Evolutionary conservation across 2,113 vertebrate species (phyloP), one percentile per base, ranked within the genome.

Genomic region (Pampusana beccarii): DNA sequence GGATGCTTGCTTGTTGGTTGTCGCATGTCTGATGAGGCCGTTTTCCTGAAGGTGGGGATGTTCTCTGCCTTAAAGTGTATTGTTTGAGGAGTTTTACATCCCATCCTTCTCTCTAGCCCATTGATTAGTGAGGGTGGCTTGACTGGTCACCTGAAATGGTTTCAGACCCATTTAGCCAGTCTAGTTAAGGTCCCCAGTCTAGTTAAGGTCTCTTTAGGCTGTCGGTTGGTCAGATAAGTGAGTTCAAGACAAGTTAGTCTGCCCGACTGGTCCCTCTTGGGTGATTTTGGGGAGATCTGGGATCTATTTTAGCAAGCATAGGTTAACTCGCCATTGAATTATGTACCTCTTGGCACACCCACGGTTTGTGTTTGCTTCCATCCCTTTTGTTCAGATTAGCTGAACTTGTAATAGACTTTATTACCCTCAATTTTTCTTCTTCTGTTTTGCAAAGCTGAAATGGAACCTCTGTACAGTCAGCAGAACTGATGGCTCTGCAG

Each of bases 341-440:
- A 6, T 3, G 10, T 25, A 3, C 28, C 2, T 25, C 38, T 36
- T 38, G 3, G 16, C 80, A 26, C 31, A 33, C 21, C 20, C 36
- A 7, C 3, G 1, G n/a, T 34, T 73, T 16, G 1, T 7, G 12
- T 11, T 50, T 6, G 2, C 40, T 10, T 51, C 38, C 46, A 8
- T 48, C 18, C 11, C 2, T 53, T 58, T 9, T 26, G 42, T 44
- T 62, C 20, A 31, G 36, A 10, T 31, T 2, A 13, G 62, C 62
- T 0, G 4, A 64, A 23, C 38, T 72, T 33, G 46, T 29, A 5
- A 62, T 3, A 29, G 56, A 7, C 3, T 6, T 24, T 61, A 26
- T 46, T 38, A 21, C 8, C 25, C 51, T 58, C 69, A 3, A 1
- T 46, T 64, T 62, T 34, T 18, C 60, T 46, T 64, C 56, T 34